Evolutionary conservation across 2,888 invertebrate genomes (phyloP).

Genomic region (Drosophila prolongata): DNA sequence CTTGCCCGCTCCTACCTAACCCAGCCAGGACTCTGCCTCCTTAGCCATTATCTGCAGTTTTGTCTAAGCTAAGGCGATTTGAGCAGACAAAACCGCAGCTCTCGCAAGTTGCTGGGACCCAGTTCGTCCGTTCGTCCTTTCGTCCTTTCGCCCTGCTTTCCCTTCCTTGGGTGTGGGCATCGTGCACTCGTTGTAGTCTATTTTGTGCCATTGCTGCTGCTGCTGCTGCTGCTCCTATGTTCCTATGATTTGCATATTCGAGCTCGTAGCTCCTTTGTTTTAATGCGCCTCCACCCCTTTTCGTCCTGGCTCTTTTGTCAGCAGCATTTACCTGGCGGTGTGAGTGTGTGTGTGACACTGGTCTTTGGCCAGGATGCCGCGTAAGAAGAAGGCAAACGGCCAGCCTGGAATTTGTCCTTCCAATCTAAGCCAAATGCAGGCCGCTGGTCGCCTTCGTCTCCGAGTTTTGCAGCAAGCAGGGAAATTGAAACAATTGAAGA

Average conservation of each 20-base stretch:
- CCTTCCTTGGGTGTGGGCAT: conserved; percentile 45
- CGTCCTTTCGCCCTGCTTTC: conserved; percentile 7
- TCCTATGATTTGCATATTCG: conserved; percentile 79
- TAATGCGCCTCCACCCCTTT: conserved; percentile 63
- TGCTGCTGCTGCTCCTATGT: conserved; percentile 39
- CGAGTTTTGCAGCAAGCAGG: conserved; percentile 59
- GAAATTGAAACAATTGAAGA: conserved; percentile 79
- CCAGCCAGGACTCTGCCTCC: conserved; percentile 16
- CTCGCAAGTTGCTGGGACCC: conserved; percentile 76
- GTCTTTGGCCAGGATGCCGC: conserved; percentile 65
- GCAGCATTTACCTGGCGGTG: conserved; percentile 61
- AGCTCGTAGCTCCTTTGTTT: conserved; percentile 77
- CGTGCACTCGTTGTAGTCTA: conserved; percentile 38
- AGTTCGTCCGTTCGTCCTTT: conserved; percentile 31
- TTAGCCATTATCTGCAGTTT: conserved; percentile 57
- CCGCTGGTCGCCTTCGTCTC: conserved; percentile 36
- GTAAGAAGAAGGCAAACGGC: conserved; percentile 75
- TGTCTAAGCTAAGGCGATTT: conserved; percentile 78
- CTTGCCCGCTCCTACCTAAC: conserved; percentile 27
- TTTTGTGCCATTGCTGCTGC: conserved; percentile 47
- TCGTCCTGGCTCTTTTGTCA: conserved; percentile 67
- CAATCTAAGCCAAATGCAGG: conserved; percentile 78
- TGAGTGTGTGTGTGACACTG: conserved; percentile 18
- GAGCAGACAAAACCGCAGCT: conserved; percentile 72
- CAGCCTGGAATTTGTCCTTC: conserved; percentile 77